Evolutionary conservation across 2,797 vertebrate genomes (phyloP), one percentile per base, ranked within the genome.

Genomic region (Alfaro cultratus): DNA sequence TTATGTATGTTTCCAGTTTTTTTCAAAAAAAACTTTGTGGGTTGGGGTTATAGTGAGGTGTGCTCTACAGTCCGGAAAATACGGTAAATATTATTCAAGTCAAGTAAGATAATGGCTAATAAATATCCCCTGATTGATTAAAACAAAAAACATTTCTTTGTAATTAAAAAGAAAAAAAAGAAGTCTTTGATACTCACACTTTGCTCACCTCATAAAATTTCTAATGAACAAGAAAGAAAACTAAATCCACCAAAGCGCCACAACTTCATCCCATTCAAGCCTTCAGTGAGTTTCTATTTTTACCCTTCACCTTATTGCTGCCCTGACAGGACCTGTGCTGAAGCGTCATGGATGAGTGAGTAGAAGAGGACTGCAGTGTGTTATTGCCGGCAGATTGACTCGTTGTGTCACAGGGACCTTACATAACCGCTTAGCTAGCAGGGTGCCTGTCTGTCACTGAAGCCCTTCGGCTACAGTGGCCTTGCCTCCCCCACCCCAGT

Each of bases 371-470:
- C 80, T 78, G 83, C 83, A 80, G 79, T 79, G 73, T 75, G 83
- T 89, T 85, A 83, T 76, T 79, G 84, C 78, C 85, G 62, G 78
- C 2, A 73, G 84, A 82, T 83, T 49, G 75, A 75, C 79, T 88
- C 2, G 55, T 70, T 82, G 84, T 88, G 82, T 93, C 91, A 91
- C 87, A 84, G n/a, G 49, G 82, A 62, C 41, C 83, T 94, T 94
- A 94, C 87, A 87, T 94, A 93, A 93, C 87, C 31, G 46, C 4
- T 0, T 64, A 78, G 76, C 86, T 87, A 79, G 87, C 85, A 83
- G 87, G 83, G 83, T 75, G 88, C 53, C 85, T 85, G 80, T 84
- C 81, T 83, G 76, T 84, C 83, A 68, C 77, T 16, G 74, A 67
- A 83, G 84, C 77, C 76, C 80, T 80, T 81, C 64, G 18, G 77